A percentile compares a stretch with the other conserved stretches of the same genome.
Evolutionary conservation across 35 echinoderm and acorn worm species (phyloP).

Genomic region (Antedon bifida): DNA sequence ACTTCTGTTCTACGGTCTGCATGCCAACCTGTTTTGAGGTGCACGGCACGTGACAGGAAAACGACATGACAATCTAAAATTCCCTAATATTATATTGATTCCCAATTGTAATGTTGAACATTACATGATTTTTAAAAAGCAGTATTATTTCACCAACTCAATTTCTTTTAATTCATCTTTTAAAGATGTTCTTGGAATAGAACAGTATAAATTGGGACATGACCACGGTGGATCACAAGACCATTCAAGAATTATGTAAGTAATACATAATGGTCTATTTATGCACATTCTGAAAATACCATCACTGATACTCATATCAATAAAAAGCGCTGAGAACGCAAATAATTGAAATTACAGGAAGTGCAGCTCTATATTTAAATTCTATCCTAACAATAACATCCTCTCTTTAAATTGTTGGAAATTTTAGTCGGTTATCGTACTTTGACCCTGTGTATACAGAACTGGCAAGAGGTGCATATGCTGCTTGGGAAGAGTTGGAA

Average conservation of each 20-base stretch:
- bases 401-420: no score
- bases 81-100: no score
- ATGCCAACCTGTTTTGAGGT: not conserved
- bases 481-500: constrained; percentile 55
- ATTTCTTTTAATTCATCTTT: constrained; percentile 7
- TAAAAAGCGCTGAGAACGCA: no score
- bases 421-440: constrained; percentile 50
- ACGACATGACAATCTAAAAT: no score
- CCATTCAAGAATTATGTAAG: constrained; percentile 68
- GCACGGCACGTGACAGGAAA: no score
- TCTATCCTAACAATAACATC: no score
- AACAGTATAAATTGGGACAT: constrained; percentile 65
- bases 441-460: constrained; percentile 21
- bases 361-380: no score
- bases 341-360: no score
- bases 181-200: constrained; percentile 49
- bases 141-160: not conserved
- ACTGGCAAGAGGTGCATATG: constrained; percentile 47
- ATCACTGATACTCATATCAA: no score
- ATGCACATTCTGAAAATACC: no score
- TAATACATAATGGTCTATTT: not conserved
- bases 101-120: no score
- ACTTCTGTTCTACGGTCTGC: not conserved
- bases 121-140: not conserved
- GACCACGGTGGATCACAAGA: constrained; percentile 77